Percentiles rank a stretch among this genome's conserved stretches.
Evolutionary conservation across 2,113 vertebrate species (phyloP).

Genomic region (Cichladusa arquata): DNA sequence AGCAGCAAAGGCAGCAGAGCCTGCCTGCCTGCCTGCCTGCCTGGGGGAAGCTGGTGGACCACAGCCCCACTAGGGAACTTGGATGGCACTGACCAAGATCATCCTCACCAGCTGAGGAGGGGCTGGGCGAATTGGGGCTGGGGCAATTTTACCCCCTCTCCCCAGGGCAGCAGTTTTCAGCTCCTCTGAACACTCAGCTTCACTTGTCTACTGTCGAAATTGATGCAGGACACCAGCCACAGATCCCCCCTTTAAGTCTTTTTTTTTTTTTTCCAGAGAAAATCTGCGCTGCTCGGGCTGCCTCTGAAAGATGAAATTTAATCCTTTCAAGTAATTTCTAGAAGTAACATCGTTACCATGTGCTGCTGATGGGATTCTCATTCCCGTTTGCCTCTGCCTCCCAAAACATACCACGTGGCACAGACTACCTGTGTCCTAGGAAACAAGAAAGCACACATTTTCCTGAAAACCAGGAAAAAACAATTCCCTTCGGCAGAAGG

Average conservation of each 20-base stretch:
- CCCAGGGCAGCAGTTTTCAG: background rate
- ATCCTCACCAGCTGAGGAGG: background rate
- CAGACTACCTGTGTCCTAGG: background rate
- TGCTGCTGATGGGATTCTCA: background rate
- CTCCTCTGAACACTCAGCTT: background rate
- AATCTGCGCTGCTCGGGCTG: background rate
- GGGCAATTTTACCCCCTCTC: background rate
- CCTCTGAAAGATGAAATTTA: background rate
- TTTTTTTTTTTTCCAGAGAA: background rate
- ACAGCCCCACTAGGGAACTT: fast-evolving
- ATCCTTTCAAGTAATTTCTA: background rate
- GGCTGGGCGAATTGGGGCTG: fast-evolving
- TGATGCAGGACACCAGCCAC: background rate
- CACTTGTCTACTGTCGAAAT: background rate
- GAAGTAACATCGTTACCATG: background rate
- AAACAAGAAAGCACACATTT: background rate
- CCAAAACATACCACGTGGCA: background rate
- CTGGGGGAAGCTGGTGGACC: fast-evolving
- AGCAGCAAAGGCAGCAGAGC: background rate
- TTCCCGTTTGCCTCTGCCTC: background rate
- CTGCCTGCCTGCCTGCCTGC: background rate
- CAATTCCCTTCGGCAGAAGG: fast-evolving
- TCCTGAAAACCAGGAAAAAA: background rate
- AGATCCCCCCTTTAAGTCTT: background rate
- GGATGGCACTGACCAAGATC: background rate